Conservation (phyloP, 2,888 invertebrate species). For the Mayetiola destructor region DNA sequence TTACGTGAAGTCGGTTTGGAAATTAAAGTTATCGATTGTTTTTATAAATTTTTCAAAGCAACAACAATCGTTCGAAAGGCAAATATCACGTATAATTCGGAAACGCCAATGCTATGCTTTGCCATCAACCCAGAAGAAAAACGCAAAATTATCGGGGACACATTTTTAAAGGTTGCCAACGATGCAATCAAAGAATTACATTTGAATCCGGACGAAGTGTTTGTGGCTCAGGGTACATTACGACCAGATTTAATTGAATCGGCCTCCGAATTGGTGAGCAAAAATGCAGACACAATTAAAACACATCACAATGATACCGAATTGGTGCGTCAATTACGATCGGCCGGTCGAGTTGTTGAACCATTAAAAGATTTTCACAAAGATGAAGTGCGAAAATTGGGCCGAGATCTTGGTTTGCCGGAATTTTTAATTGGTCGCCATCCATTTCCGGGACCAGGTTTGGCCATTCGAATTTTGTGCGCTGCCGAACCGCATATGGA, state of each 20-base stretch:
- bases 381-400: slow-evolving; percentile 85
- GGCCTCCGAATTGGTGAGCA: slow-evolving; percentile 71
- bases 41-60: slow-evolving; percentile 59
- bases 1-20: slow-evolving; percentile 69
- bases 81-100: slow-evolving; percentile 37
- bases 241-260: slow-evolving; percentile 97
- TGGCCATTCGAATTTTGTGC: slow-evolving; percentile 92
- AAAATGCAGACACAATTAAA: slow-evolving; percentile 90
- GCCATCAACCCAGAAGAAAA: slow-evolving; percentile 92
- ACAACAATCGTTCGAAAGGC: slow-evolving; percentile 63
- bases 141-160: slow-evolving; percentile 95
- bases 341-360: slow-evolving; percentile 80
- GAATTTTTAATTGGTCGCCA: slow-evolving; percentile 79
- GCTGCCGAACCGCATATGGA: slow-evolving; percentile 91
- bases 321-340: slow-evolving; percentile 60
- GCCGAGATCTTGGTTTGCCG: slow-evolving; percentile 79
- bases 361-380: slow-evolving; percentile 99
- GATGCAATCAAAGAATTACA: slow-evolving; percentile 78
- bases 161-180: slow-evolving; percentile 88
- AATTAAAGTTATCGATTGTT: slow-evolving; percentile 59
- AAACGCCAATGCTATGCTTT: slow-evolving; percentile 73
- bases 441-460: slow-evolving; percentile 96
- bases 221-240: slow-evolving; percentile 88
- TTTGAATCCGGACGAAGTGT: slow-evolving; percentile 81
- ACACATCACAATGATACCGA: slow-evolving; percentile 99